Evolutionary conservation across 2,888 invertebrate genomes (phyloP).

Genomic region (Cryptophagus acutangulus): DNA sequence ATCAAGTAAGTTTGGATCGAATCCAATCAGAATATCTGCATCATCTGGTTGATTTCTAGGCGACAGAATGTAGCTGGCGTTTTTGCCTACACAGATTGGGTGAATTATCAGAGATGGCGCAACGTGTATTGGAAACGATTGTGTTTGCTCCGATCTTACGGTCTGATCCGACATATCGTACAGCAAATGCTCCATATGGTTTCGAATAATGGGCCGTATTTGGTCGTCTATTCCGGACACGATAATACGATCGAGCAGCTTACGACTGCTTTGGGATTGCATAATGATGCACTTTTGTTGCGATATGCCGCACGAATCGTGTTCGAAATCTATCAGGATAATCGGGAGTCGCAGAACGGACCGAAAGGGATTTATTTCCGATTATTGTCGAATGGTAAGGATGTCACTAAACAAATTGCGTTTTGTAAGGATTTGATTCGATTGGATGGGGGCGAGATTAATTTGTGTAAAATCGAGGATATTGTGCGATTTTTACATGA

Average conservation of each 20-base stretch:
- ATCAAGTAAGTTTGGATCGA: slow-evolving; percentile 43
- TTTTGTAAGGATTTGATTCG: slow-evolving; percentile 68
- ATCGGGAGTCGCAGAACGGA: slow-evolving; percentile 38
- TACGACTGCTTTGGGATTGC: slow-evolving; percentile 72
- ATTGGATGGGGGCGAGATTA: slow-evolving; percentile 50
- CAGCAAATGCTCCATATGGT: slow-evolving; percentile 78
- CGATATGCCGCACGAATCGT: slow-evolving; percentile 79
- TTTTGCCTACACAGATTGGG: slow-evolving; percentile 80
- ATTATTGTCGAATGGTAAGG: slow-evolving; percentile 78
- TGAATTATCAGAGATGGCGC: slow-evolving; percentile 59
- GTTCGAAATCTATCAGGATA: slow-evolving; percentile 79
- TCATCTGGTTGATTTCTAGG: slow-evolving; percentile 46
- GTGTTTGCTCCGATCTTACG: slow-evolving; percentile 74
- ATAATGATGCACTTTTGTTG: slow-evolving; percentile 61
- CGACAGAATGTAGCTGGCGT: slow-evolving; percentile 68
- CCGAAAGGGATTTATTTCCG: slow-evolving; percentile 74
- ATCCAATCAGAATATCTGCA: slow-evolving; percentile 30
- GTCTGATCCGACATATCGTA: slow-evolving; percentile 75
- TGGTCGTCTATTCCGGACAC: slow-evolving; percentile 68
- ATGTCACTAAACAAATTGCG: slow-evolving; percentile 73
- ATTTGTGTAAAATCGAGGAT: slow-evolving; percentile 79
- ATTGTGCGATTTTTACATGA: slow-evolving; percentile 84
- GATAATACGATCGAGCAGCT: slow-evolving; percentile 86
- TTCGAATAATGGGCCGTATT: slow-evolving; percentile 39
- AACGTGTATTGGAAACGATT: slow-evolving; percentile 57